These are phyloP conservation scores for Marcusenius ussheri DNA, from an alignment of 2,113 vertebrate species.

Conservation along the genomic window DNA sequence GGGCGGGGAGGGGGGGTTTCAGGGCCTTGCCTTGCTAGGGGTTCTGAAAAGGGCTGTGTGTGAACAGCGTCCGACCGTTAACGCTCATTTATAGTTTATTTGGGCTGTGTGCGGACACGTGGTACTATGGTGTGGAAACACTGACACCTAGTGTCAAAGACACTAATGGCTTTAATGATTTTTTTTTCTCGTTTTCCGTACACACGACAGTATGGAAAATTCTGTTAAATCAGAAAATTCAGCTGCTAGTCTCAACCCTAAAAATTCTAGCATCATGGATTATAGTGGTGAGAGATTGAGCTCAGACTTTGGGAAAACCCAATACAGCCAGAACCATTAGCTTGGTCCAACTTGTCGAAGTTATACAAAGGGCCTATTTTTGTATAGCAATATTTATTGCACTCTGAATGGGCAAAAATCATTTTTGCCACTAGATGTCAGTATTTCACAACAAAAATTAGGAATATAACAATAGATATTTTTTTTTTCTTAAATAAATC, in stretches of 20 bases:
- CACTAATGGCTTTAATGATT: background rate
- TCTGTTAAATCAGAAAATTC: background rate
- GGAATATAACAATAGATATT: background rate
- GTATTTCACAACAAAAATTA: background rate
- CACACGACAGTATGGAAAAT: background rate
- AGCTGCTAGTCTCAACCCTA: background rate
- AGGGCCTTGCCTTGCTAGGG: background rate
- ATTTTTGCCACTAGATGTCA: slow-evolving; percentile 1
- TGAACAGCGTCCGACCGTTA: background rate
- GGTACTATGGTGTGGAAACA: background rate
- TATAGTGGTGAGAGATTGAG: background rate
- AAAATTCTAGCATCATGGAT: background rate
- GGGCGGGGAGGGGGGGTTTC: background rate
- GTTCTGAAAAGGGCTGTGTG: slow-evolving; percentile 13
- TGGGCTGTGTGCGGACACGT: background rate
- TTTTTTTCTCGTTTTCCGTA: background rate
- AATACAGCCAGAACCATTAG: background rate
- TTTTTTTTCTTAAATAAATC: background rate
- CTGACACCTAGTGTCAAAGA: slow-evolving; percentile 9
- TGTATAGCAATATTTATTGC: background rate
- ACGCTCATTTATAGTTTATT: background rate
- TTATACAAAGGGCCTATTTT: background rate
- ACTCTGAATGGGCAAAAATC: background rate
- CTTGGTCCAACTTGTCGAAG: background rate
- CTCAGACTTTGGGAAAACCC: background rate